phyloP scores from a whole-genome alignment of 2,888 invertebrate species.

The Xylophagus ater region DNA sequence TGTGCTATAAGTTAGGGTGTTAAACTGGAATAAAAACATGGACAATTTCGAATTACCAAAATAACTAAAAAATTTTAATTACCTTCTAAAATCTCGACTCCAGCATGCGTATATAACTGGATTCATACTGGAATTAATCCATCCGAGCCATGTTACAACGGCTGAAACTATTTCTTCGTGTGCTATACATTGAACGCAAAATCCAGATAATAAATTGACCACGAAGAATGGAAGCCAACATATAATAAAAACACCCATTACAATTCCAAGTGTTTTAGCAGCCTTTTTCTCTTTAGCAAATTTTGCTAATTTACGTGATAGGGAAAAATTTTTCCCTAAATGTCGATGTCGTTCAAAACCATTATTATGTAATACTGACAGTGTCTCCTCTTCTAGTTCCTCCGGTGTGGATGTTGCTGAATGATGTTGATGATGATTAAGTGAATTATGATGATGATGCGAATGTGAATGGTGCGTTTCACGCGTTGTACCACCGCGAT shows the following conservation, averaged over 20 bases:
- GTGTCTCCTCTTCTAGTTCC: conserved; percentile 54
- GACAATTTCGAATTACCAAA: neutral
- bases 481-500: conserved; percentile 74
- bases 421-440: conserved; percentile 33
- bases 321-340: conserved; percentile 78
- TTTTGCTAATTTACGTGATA: conserved; percentile 86
- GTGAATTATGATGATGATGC: conserved; percentile 17
- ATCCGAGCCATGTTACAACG: conserved; percentile 87
- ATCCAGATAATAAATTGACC: conserved; percentile 81
- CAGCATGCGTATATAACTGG: conserved; percentile 98
- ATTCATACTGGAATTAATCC: conserved; percentile 95
- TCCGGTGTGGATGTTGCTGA: conserved; percentile 50
- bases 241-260: conserved; percentile 93
- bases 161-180: conserved; percentile 80
- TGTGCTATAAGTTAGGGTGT: too few species aligned
- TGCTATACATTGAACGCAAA: conserved; percentile 77
- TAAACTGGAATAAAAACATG: too few species aligned
- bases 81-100: conserved; percentile 93
- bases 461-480: conserved; percentile 37
- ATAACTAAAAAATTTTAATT: conserved; percentile 27
- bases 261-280: conserved; percentile 92
- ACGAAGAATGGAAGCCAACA: conserved; percentile 98
- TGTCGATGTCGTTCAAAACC: conserved; percentile 61
- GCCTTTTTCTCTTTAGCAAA: conserved; percentile 97
- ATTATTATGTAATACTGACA: conserved; percentile 67